Evolutionary conservation across 2,888 invertebrate species (phyloP).

Genomic region (Pseudococcus longispinus): DNA sequence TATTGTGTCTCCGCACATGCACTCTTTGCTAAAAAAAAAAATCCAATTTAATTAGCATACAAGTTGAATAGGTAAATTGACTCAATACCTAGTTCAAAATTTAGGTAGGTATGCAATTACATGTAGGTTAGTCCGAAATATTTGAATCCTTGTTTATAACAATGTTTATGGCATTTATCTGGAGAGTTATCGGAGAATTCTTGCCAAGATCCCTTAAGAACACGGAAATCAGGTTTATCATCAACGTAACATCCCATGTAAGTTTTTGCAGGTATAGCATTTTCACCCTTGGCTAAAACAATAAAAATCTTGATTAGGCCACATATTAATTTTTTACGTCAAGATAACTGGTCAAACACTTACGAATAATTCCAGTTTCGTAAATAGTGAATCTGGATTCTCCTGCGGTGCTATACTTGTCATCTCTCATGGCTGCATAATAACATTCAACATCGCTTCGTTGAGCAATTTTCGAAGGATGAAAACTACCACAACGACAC

Average conservation of each 20-base stretch:
- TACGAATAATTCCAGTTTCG: conserved; percentile 52
- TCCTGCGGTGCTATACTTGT: conserved; percentile 48
- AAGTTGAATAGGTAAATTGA: neutral
- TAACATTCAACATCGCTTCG: conserved; percentile 54
- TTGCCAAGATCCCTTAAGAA: conserved; percentile 58
- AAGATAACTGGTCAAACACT: neutral
- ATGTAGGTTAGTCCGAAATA: conserved; percentile 59
- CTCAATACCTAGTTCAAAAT: too few relatives aligned
- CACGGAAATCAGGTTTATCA: conserved; percentile 56
- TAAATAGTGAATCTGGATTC: conserved; percentile 56
- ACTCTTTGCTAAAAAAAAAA: conserved; percentile 53
- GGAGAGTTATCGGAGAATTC: conserved; percentile 59
- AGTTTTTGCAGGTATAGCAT: conserved; percentile 38
- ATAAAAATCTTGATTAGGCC: neutral
- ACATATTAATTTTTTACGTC: neutral
- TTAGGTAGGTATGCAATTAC: conserved; percentile 54
- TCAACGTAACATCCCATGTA: conserved; percentile 59
- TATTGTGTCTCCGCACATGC: conserved; percentile 56
- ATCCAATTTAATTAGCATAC: neutral
- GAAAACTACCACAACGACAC: conserved; percentile 54
- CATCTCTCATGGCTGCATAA: conserved; percentile 50
- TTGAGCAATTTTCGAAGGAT: conserved; percentile 14
- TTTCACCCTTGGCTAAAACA: conserved; percentile 4
- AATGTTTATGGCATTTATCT: conserved; percentile 59
- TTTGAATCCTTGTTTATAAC: conserved; percentile 59